Evolutionary conservation across 2,888 invertebrate species (phyloP), one percentile per base, ranked within the genome.

Genomic region (Linyphia triangularis): DNA sequence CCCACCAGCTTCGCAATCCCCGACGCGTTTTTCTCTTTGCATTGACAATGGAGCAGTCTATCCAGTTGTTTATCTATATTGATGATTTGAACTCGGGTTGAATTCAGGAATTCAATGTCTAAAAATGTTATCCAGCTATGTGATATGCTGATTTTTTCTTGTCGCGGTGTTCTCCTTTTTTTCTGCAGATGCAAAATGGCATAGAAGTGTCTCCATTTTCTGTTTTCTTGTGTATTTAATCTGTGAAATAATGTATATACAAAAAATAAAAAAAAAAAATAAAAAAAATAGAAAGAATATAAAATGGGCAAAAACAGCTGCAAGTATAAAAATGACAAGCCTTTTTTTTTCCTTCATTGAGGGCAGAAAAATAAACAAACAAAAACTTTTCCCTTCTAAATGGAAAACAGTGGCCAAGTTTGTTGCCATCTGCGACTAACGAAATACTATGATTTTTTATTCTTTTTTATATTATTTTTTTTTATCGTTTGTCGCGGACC

Each of bases 351-450:
- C 43, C 43, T 28, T 13, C 24, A 43, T 24, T 16, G 28, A 57
- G 30, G 59, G 19, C 13, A 61, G 28, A 59, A 57, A 19, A 9
- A 24, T 43, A 24, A 51, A 57, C 24, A 26, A 40, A 65, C 26
- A 51, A 30, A 40, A 51, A 51, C 43, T 65, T 79, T 81, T 37
- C 22, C 33, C 51, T 79, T 81, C 70, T 61, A 69, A 81, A 81
- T 70, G 81, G 81, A 81, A 70, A 81, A 81, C 81, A 59, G 69
- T 37, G 30, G 40, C 81, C 37, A 81, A n/a, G 59, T 70, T 57
- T n/a, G 33, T 79, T 81, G 81, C 81, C 81, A 81, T 70, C 70
- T 81, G 81, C 37, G 22, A 28, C 57, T 81, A 57, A 70, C 51
- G 43, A 69, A 70, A 65, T 61, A 16, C 63, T 9, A n/a, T 16